These are phyloP conservation scores for Columba janthina DNA, from an alignment of 2,113 vertebrate genomes.

Conservation along the genomic window DNA sequence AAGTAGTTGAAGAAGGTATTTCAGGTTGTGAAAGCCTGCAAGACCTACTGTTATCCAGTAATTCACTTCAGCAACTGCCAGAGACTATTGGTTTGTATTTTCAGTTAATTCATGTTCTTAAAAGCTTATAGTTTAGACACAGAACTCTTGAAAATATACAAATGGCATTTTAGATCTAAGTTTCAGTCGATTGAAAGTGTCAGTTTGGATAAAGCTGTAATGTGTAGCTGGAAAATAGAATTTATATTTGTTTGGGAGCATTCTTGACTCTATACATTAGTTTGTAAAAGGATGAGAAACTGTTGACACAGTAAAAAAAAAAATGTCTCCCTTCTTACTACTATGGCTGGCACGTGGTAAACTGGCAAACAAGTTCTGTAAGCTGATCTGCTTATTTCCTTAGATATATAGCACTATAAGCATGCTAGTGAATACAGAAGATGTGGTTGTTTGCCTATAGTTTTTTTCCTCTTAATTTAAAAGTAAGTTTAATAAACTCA, in stretches of 20 bases:
- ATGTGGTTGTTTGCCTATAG: neutral
- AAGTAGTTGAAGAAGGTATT: constrained; percentile 94
- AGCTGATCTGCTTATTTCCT: neutral
- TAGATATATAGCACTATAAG: neutral
- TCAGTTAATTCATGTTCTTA: neutral
- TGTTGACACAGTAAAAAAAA: neutral
- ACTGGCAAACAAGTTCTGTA: neutral
- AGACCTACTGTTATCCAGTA: constrained; percentile 94
- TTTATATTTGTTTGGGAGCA: neutral
- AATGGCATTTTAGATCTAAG: neutral
- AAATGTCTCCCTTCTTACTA: accelerated
- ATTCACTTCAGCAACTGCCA: constrained; percentile 92
- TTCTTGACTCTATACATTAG: neutral
- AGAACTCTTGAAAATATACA: neutral
- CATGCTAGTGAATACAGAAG: neutral
- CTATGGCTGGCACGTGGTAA: neutral
- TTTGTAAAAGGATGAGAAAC: neutral
- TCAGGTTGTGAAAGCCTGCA: constrained; percentile 93
- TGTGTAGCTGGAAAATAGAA: neutral
- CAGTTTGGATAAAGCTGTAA: neutral
- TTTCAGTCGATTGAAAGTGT: neutral
- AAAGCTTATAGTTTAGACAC: neutral
- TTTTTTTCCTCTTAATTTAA: neutral
- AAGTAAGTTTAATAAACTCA: neutral
- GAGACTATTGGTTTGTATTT: constrained; percentile 89